Evolutionary conservation across 2,888 invertebrate species (phyloP), one percentile per base, ranked within the genome.

Genomic region (Aromia moschata): DNA sequence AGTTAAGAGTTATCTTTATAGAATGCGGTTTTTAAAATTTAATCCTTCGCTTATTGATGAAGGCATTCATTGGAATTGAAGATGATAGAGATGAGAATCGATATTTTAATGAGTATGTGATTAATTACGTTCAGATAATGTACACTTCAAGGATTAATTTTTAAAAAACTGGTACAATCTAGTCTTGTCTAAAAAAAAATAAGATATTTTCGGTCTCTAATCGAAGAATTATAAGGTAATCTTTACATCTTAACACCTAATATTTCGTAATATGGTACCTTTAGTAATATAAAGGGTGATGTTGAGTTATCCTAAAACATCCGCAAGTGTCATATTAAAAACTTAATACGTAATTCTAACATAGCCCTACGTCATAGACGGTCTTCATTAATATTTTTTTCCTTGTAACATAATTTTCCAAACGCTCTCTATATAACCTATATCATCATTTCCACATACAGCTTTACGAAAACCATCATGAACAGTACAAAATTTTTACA

Each of bases 401-500:
- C 36, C 37, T 49, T 38, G 40, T 43, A 51, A 17, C 33, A 31
- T 41, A 9, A 56, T 57, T 30, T 36, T 53, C 31, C 7, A 49
- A 49, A 41, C 16, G 41, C 52, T 52, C 52, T 52, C 38, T 45
- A 45, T 16, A 45, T n/a, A n/a, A n/a, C n/a, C n/a, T n/a, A n/a
- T n/a, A 14, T 20, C 16, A 25, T 11, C 16, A 15, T 18, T 31
- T 58, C 37, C 33, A 49, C 62, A 58, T 62, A 55, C 62, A 62
- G 62, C 61, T 58, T 56, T 55, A 59, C 30, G 31, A 17, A 52
- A 51, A 52, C 31, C 31, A 45, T n/a, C 10, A 41, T 11, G 16
- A 37, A 41, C 59, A 60, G 60, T 60, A 60, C 60, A 60, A 60
- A 60, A 55, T 52, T 55, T 51, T 40, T 56, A 41, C 31, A 33